A percentile compares a stretch with the other conserved stretches of the same genome.
phyloP scores from a whole-genome alignment of 2,888 invertebrate genomes.

The Helobdella robusta region DNA sequence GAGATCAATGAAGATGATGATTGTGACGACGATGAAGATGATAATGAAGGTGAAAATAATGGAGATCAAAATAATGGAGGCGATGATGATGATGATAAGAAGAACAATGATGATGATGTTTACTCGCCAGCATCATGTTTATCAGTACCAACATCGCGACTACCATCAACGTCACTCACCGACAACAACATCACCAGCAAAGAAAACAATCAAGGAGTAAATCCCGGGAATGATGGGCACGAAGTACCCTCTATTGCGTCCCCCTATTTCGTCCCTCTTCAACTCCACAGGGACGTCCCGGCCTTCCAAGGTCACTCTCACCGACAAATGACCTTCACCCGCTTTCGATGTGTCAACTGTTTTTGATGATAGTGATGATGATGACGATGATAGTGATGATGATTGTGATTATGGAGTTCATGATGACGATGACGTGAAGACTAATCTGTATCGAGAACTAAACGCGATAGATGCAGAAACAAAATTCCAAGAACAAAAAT shows the following conservation, averaged over 20 bases:
- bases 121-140: not conserved
- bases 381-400: conserved; percentile 1
- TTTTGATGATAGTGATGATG: not conserved
- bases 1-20: too few species aligned
- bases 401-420: not conserved
- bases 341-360: conserved; percentile 15
- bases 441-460: not conserved
- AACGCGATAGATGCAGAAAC: not conserved
- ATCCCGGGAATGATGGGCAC: not conserved
- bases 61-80: too few species aligned
- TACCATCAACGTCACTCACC: not conserved
- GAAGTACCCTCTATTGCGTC: not conserved
- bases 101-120: too few species aligned
- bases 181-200: not conserved
- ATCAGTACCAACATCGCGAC: not conserved
- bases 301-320: not conserved
- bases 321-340: not conserved
- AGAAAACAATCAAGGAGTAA: not conserved
- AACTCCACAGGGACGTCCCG: not conserved
- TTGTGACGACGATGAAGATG: too few species aligned
- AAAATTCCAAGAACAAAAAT: not conserved
- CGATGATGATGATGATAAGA: too few species aligned
- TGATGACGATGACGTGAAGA: not conserved
- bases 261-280: not conserved
- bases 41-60: too few species aligned